A percentile compares a stretch with the other conserved stretches of the same genome.
Conservation (phyloP, 2,888 invertebrate genomes). For the Abrostola triplasia region DNA sequence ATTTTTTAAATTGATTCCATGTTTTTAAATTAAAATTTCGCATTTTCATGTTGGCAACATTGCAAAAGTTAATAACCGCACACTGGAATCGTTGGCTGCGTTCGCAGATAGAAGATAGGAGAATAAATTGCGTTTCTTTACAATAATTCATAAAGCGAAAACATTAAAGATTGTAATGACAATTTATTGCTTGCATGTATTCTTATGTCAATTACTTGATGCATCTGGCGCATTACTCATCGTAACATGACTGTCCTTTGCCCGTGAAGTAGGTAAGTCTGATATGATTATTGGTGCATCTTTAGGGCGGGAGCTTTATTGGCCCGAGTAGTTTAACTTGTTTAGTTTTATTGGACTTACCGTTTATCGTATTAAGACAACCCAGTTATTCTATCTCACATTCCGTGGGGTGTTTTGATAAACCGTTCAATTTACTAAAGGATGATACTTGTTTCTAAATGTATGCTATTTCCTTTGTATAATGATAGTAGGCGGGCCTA, state of each 20-base stretch:
- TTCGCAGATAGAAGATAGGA: conserved; percentile 51
- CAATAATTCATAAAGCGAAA: conserved; percentile 59
- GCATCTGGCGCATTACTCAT: conserved; percentile 71
- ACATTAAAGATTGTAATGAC: conserved; percentile 58
- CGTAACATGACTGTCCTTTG: conserved; percentile 47
- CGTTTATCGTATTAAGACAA: conserved; percentile 85
- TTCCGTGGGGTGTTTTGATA: conserved; percentile 77
- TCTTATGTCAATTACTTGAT: conserved; percentile 72
- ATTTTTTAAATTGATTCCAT: conserved; percentile 24
- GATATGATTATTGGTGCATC: conserved; percentile 70
- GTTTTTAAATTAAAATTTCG: conserved; percentile 46
- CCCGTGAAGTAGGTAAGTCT: conserved; percentile 39
- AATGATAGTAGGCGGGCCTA: conserved; percentile 36
- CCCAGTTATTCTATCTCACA: conserved; percentile 72
- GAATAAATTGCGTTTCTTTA: conserved; percentile 53
- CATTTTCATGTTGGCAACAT: conserved; percentile 52
- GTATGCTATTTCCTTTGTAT: conserved; percentile 45
- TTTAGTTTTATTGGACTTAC: conserved; percentile 83
- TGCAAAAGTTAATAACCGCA: conserved; percentile 52
- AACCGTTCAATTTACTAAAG: conserved; percentile 74
- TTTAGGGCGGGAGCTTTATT: conserved; percentile 75
- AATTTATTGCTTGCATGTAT: conserved; percentile 68
- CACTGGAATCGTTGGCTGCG: conserved; percentile 26
- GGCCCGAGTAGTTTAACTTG: conserved; percentile 79
- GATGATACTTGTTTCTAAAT: conserved; percentile 55